Percentiles rank a stretch among this genome's conserved stretches.
phyloP scores from a whole-genome alignment of 2,888 invertebrate genomes.

The Reticulitermes lucifugus region DNA sequence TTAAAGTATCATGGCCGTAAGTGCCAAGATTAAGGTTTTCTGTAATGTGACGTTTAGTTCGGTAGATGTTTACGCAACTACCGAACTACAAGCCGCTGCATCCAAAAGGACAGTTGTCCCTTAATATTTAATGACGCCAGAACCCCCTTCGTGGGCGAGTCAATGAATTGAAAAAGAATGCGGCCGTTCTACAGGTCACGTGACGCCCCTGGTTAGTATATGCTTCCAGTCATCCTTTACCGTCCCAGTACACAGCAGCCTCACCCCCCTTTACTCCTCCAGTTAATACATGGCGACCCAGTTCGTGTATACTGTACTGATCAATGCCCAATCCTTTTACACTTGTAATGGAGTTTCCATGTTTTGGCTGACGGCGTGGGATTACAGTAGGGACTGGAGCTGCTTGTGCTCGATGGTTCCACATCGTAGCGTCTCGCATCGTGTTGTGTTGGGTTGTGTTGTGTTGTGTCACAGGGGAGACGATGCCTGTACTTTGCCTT shows the following conservation, averaged over 20 bases:
- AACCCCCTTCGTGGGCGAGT: not conserved
- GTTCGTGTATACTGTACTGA: conserved; percentile 39
- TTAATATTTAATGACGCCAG: not conserved
- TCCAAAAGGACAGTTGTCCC: too few species aligned
- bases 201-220: not conserved
- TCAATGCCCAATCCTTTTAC: conserved; percentile 52
- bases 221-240: not conserved
- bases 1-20: too few species aligned
- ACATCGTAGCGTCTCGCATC: not conserved
- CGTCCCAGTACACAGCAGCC: not conserved
- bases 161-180: not conserved
- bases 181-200: not conserved
- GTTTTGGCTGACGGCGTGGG: conserved; percentile 51
- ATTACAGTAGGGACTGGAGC: conserved; percentile 37
- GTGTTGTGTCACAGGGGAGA: conserved; percentile 10
- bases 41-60: too few species aligned
- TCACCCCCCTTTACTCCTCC: not conserved
- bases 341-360: conserved; percentile 53
- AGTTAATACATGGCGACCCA: conserved; percentile 13
- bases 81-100: too few species aligned
- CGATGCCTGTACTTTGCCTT: not conserved
- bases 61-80: too few species aligned
- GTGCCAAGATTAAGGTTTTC: too few species aligned
- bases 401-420: not conserved
- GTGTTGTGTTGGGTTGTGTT: not conserved